A percentile compares a stretch with the other conserved stretches of the same genome.
Evolutionary conservation across 2,113 vertebrate species (phyloP).

Genomic region (Barbus barbus): DNA sequence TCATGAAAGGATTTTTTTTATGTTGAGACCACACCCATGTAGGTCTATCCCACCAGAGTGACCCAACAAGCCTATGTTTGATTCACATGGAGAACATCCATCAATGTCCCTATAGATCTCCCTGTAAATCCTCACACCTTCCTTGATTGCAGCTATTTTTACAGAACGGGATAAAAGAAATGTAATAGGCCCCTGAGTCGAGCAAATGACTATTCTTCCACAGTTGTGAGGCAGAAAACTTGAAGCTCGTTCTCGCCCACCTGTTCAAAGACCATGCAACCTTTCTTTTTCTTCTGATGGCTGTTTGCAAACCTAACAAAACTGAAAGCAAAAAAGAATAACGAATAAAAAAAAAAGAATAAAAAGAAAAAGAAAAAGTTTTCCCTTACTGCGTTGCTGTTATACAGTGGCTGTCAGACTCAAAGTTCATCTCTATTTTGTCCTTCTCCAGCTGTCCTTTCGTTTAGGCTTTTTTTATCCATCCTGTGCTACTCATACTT

Average conservation of each 20-base stretch:
- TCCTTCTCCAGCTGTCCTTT: slow-evolving; percentile 52
- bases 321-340: background rate
- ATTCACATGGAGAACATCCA: slow-evolving; percentile 35
- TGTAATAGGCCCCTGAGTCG: slow-evolving; percentile 40
- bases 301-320: background rate
- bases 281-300: background rate
- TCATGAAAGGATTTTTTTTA: background rate
- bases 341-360: too few relatives aligned
- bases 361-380: too few relatives aligned
- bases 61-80: background rate
- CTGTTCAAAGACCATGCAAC: background rate
- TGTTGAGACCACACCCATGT: background rate
- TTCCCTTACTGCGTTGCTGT: background rate
- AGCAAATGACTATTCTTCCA: slow-evolving; percentile 36
- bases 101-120: slow-evolving; percentile 37
- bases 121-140: slow-evolving; percentile 54
- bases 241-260: background rate
- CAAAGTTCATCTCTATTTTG: slow-evolving; percentile 28
- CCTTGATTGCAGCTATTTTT: slow-evolving; percentile 62
- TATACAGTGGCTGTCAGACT: background rate
- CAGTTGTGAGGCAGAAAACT: slow-evolving; percentile 57
- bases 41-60: slow-evolving; percentile 14
- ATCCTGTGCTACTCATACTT: slow-evolving; percentile 35
- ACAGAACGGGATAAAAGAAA: slow-evolving; percentile 47
- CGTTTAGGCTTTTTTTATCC: slow-evolving; percentile 42